Evolutionary conservation across 1,140 invertebrate genomes (phyloP), one percentile per base, ranked within the genome.

Genomic region (Tachypleus tridentatus): DNA sequence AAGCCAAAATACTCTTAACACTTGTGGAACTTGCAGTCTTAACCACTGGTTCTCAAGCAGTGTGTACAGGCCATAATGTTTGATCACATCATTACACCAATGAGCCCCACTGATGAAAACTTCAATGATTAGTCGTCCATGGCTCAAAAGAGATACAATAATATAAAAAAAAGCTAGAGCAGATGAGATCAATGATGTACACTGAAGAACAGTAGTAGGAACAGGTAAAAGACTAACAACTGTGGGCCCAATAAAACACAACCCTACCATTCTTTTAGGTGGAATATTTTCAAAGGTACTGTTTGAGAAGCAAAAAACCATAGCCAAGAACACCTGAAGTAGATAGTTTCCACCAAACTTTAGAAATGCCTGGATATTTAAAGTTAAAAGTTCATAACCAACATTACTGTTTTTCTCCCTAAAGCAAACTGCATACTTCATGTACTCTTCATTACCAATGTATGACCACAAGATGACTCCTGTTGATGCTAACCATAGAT

Each of bases 31-130:
- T 71, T 91, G 89, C 4, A 96, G 74, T 57, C 91, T 80, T 65
- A 84, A 80, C 92, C 92, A 95, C 74, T 95, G 91, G 0, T 84
- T 85, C 74, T 94, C 89, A 0, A 92, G 81, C 5, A 94, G 77
- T 0, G 87, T 85, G 3, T 89, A 89, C 49, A 94, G 77, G 8
- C 92, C 91, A 73, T 87, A 89, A 73, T 88, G 87, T 62, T 82
- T 83, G 3, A 91, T 82, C 67, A 89, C 86, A 62, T 81, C 83
- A 62, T 82, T 80, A 8, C 84, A 84, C 72, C 88, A 84, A 54
- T 81, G 79, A 73, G 88, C 88, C 5, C 86, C 86, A 29, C 80
- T 78, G 71, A 85, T 83, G 1, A 91, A 75, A 0, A 85, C 84
- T 66, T 85, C 82, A 49, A 84, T 76, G 4, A 90, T 83, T 29